Conservation (phyloP, 1,140 invertebrate genomes). For the Zophobas morio region DNA sequence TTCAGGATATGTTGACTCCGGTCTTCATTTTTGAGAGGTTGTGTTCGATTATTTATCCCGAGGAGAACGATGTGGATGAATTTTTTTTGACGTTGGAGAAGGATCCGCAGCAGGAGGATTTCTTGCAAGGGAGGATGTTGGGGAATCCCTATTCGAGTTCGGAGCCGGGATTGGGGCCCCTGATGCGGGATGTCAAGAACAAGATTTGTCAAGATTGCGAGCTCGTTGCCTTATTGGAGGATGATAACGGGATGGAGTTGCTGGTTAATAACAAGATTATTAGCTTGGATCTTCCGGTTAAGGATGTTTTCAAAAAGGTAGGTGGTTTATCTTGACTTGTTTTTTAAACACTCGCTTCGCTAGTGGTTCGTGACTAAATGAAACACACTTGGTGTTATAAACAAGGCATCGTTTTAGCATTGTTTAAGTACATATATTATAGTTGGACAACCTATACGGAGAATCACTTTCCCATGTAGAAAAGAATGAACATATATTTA, state of each 20-base stretch:
- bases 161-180: slow-evolving; percentile 93
- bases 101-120: slow-evolving; percentile 98
- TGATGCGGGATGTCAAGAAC: slow-evolving; percentile 99
- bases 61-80: slow-evolving; percentile 97
- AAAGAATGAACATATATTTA: too few species aligned
- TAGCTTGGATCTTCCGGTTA: slow-evolving; percentile 94
- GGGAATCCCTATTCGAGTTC: slow-evolving; percentile 97
- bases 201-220: slow-evolving; percentile 99
- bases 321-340: neutral
- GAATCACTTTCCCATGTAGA: too few species aligned
- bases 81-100: slow-evolving; percentile 98
- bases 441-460: too few species aligned
- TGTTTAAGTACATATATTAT: too few species aligned
- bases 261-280: slow-evolving; percentile 99
- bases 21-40: slow-evolving; percentile 98
- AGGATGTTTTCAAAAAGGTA: slow-evolving; percentile 90
- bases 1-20: slow-evolving; percentile 94
- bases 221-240: slow-evolving; percentile 94
- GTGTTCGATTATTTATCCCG: slow-evolving; percentile 97
- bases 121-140: slow-evolving; percentile 95
- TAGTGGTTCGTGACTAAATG: too few species aligned
- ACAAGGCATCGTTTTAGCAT: too few species aligned
- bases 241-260: slow-evolving; percentile 99
- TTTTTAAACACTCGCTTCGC: too few species aligned
- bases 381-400: too few species aligned